phyloP scores from a whole-genome alignment of 1,140 invertebrate species.

The Pantala flavescens region DNA sequence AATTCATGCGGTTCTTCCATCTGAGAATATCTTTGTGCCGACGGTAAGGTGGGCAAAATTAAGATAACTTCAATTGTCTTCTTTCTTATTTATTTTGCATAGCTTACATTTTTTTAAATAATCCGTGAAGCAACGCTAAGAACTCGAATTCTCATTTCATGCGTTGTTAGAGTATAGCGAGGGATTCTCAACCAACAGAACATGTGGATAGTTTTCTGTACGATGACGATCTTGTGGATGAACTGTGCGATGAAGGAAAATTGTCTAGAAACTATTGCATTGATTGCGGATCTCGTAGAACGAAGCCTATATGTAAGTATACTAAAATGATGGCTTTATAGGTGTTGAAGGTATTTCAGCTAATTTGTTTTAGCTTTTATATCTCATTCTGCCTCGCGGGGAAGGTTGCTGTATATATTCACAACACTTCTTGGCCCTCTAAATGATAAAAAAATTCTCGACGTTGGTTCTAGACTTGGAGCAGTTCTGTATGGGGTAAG shows the following conservation, averaged over 20 bases:
- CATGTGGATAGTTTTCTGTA: conserved; percentile 64
- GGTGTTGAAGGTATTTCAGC: neutral
- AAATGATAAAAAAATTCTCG: conserved; percentile 48
- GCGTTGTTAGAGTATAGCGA: neutral
- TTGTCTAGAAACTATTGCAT: conserved; percentile 50
- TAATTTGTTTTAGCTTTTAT: conserved; percentile 43
- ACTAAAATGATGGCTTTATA: neutral
- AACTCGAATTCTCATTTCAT: neutral
- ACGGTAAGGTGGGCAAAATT: neutral
- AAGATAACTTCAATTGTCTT: neutral
- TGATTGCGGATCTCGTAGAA: conserved; percentile 38
- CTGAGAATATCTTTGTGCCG: neutral
- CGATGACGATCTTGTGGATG: conserved; percentile 50
- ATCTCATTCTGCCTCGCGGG: conserved; percentile 55
- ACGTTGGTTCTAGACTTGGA: conserved; percentile 59
- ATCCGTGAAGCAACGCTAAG: neutral
- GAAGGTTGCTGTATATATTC: conserved; percentile 51
- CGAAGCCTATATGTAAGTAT: neutral
- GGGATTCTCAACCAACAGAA: conserved; percentile 38
- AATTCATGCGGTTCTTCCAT: neutral
- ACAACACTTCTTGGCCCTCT: conserved; percentile 47
- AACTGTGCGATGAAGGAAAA: conserved; percentile 47
- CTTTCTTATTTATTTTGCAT: neutral
- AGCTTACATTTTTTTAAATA: neutral
- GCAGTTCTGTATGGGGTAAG: conserved; percentile 57